Conservation (phyloP, 2,113 vertebrate species). For the Protomyctophum bolini region DNA sequence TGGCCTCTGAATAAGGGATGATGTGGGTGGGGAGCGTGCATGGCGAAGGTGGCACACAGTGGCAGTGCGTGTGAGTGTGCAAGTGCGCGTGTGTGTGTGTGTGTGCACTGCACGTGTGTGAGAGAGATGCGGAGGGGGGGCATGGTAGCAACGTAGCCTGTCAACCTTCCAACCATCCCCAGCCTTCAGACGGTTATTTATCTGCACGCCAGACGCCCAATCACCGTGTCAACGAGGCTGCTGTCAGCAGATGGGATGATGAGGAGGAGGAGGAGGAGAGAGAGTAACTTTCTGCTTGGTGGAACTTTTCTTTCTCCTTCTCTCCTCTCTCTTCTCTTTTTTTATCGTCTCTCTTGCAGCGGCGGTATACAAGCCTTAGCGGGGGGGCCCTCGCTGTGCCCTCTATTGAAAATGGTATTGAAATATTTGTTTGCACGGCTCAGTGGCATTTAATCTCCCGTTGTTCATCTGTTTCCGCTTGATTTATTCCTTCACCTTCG, state of each 20-base stretch:
- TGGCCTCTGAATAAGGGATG: constrained; percentile 65
- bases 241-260: constrained; percentile 42
- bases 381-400: constrained; percentile 47
- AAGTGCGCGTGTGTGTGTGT: too few species aligned
- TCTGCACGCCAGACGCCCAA: constrained; percentile 43
- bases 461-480: constrained; percentile 85
- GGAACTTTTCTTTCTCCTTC: too few species aligned
- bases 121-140: constrained; percentile 13
- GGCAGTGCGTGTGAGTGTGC: too few species aligned
- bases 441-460: constrained; percentile 84
- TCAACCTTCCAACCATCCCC: constrained; percentile 43
- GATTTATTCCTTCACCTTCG: constrained; percentile 85
- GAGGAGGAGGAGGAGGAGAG: constrained; percentile 22
- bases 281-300: constrained; percentile 49
- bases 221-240: constrained; percentile 54
- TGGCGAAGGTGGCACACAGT: not conserved
- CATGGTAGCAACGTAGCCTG: constrained; percentile 33
- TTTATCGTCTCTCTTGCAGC: constrained; percentile 5
- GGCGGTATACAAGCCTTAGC: not conserved
- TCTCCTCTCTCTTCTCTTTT: too few species aligned
- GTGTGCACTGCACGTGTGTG: too few species aligned
- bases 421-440: constrained; percentile 84
- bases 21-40: constrained; percentile 17
- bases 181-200: constrained; percentile 61
- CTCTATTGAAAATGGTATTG: constrained; percentile 77